phyloP scores from a whole-genome alignment of 2,888 invertebrate genomes.

The Glaucopsyche alexis region DNA sequence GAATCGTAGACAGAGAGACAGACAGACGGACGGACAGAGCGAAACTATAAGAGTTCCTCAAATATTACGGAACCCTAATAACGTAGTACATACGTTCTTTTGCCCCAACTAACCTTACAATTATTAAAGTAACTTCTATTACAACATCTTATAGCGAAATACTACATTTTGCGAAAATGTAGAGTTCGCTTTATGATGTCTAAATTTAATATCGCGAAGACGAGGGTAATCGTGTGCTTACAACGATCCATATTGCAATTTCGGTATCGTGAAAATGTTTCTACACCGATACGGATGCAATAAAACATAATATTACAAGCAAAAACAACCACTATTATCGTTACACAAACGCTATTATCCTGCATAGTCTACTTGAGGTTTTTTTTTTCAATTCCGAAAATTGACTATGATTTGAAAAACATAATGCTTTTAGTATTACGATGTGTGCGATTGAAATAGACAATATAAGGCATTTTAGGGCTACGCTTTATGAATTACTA shows the following conservation, averaged over 20 bases:
- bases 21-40: no score
- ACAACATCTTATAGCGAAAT: background rate
- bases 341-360: background rate
- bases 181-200: conserved; percentile 1
- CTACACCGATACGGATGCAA: background rate
- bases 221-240: background rate
- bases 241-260: conserved; percentile 27
- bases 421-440: background rate
- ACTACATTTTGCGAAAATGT: background rate
- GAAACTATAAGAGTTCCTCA: no score
- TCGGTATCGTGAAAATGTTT: background rate
- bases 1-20: no score
- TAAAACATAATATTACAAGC: conserved; percentile 3
- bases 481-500: no score
- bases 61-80: no score
- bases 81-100: no score
- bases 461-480: no score
- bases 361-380: background rate
- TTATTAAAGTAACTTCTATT: background rate
- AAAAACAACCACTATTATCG: background rate
- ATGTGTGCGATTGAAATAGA: no score
- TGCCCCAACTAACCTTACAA: no score
- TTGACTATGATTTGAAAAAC: background rate
- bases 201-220: conserved; percentile 25
- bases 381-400: background rate